phyloP scores from a whole-genome alignment of 2,797 vertebrate species.

The Octomys mimax region DNA sequence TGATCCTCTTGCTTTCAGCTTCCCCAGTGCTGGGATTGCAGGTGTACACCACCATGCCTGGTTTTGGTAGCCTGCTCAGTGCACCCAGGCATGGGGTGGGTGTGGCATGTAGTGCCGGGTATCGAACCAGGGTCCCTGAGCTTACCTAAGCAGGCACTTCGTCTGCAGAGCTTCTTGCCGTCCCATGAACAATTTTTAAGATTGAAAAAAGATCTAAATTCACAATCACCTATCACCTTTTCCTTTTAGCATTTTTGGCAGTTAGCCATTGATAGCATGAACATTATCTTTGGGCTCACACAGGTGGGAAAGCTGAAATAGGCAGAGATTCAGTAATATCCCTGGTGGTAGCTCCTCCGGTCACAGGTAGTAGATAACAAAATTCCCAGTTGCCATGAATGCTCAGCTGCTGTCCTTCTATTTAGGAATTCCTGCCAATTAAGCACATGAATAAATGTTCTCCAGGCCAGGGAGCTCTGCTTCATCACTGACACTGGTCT shows the following conservation, averaged over 20 bases:
- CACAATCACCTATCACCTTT: background rate
- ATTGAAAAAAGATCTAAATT: background rate
- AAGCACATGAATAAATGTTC: background rate
- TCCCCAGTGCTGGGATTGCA: too few relatives aligned
- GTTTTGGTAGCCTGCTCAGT: too few relatives aligned
- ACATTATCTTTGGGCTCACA: background rate
- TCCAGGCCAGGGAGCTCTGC: background rate
- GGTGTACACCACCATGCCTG: too few relatives aligned
- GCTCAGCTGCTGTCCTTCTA: background rate
- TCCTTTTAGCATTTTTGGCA: background rate
- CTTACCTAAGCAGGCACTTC: too few relatives aligned
- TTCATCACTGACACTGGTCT: slow-evolving; percentile 10
- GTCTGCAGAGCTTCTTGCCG: too few relatives aligned
- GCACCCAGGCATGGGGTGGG: too few relatives aligned
- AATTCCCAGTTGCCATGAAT: background rate
- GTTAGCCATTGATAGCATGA: background rate
- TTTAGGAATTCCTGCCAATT: background rate
- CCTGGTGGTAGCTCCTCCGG: background rate
- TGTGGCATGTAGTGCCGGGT: too few relatives aligned
- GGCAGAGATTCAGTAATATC: rapidly evolving
- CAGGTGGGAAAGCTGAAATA: background rate
- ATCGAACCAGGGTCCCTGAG: too few relatives aligned
- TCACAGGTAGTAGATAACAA: background rate
- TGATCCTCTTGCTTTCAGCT: too few relatives aligned
- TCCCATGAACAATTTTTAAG: background rate